Base-by-base conservation (phyloP, 2,797 vertebrate genomes). In the Hirundo rustica region DNA sequence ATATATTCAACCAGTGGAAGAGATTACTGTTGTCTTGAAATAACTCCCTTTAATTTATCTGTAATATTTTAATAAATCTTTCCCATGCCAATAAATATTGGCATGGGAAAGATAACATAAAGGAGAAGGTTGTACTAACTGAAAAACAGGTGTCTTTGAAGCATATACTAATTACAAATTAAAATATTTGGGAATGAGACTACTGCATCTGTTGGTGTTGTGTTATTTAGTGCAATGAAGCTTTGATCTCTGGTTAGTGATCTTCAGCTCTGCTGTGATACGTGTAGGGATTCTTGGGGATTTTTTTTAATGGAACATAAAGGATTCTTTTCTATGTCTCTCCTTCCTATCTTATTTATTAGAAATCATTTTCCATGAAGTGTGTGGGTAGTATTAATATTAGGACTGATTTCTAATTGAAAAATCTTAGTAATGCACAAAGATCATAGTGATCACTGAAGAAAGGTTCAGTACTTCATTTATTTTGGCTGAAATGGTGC, bases 11-110 rank as follows among this genome's bases (percentile, higher is more conserved):
- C 23, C 14, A n/a, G 48, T 44, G 44, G 53, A 68, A 54, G n/a
- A 86, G 53, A 62, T 75, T 58, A 81, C 66, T 67, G 21, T 84
- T 93, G 38, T 79, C 53, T 87, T 89, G 74, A 92, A 89, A 65
- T 85, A 71, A 53, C 4, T 80, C n/a, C 20, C 15, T 47, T 67
- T 66, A 85, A 74, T 76, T 89, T 80, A 61, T 53, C 53, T 91
- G 10, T 77, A 89, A 61, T 80, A 65, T 71, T 83, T 80, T n/a
- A 87, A 64, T 61, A 95, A 76, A 73, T 67, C 61, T 93, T 96
- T 62, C 16, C 38, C 1, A 1, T 87, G 53, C 14, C 54, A 50
- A 40, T 93, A 38, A 77, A 77, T 91, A 45, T 11, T 80, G 16
- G 54, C n/a, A 71, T 71, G 51, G 50, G n/a, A 80, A 92, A 61